A percentile compares a stretch with the other conserved stretches of the same genome.
These are phyloP conservation scores for Ambastaia sidthimunki DNA, from an alignment of 2,797 vertebrate species.

Conservation along the genomic window DNA sequence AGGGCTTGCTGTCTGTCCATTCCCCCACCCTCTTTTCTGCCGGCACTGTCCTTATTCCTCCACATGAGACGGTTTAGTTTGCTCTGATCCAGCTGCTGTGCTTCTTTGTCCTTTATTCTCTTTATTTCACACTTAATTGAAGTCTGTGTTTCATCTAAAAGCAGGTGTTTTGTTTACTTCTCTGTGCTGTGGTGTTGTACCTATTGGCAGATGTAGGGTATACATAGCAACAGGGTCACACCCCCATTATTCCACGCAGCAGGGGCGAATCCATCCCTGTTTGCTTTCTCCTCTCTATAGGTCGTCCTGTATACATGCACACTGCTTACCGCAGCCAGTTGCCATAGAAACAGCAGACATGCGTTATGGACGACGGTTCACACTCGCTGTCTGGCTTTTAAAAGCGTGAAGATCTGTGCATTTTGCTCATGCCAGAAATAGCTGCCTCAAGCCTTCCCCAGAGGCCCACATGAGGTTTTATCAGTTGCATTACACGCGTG, in stretches of 20 bases:
- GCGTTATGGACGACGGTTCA: slow-evolving; percentile 34
- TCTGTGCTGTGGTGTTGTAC: neutral
- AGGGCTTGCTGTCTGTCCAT: neutral
- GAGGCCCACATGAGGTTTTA: slow-evolving; percentile 43
- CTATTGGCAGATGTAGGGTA: slow-evolving; percentile 15
- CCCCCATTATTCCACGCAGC: slow-evolving; percentile 34
- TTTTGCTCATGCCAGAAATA: slow-evolving; percentile 57
- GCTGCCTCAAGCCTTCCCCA: slow-evolving; percentile 43
- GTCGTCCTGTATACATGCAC: slow-evolving; percentile 15
- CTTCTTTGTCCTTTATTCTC: neutral
- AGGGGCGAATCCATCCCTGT: slow-evolving; percentile 29
- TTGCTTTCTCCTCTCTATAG: slow-evolving; percentile 22
- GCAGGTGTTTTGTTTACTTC: neutral
- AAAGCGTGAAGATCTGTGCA: slow-evolving; percentile 38
- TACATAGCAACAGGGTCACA: slow-evolving; percentile 40
- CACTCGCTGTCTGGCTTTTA: slow-evolving; percentile 43
- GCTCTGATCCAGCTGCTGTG: neutral
- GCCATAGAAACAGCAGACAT: slow-evolving; percentile 58
- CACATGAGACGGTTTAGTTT: slow-evolving; percentile 13
- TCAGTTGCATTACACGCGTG: slow-evolving; percentile 34
- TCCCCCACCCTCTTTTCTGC: neutral
- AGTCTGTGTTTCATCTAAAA: neutral
- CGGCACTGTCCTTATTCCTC: slow-evolving; percentile 7
- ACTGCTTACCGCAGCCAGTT: slow-evolving; percentile 51
- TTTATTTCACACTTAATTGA: slow-evolving; percentile 11